These are phyloP conservation scores for Gobio occitaniae DNA, from an alignment of 2,797 vertebrate genomes.

Conservation along the genomic window DNA sequence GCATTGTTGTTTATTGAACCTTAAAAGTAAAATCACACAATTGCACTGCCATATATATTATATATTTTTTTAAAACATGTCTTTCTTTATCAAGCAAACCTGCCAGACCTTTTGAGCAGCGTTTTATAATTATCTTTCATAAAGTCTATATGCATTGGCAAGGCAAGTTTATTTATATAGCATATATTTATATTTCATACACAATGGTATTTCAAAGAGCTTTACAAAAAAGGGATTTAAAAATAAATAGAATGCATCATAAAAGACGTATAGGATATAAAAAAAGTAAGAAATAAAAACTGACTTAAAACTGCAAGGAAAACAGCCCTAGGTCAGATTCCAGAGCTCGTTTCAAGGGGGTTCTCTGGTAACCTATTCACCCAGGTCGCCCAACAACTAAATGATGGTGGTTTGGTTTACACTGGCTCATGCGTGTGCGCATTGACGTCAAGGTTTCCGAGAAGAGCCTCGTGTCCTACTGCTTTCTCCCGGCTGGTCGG, in stretches of 20 bases:
- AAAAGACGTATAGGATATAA: background rate
- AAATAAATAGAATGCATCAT: background rate
- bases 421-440: background rate
- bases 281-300: background rate
- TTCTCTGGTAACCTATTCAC: background rate
- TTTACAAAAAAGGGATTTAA: background rate
- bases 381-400: background rate
- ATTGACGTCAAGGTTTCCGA: slow-evolving; percentile 56
- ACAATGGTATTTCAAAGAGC: background rate
- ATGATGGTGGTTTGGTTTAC: slow-evolving; percentile 31
- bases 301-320: background rate
- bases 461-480: slow-evolving; percentile 33
- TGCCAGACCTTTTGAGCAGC: background rate
- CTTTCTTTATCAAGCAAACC: background rate
- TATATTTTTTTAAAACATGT: too few relatives aligned
- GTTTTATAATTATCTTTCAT: background rate
- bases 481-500: slow-evolving; percentile 11
- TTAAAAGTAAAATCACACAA: background rate
- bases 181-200: background rate
- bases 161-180: background rate
- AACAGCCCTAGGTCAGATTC: background rate
- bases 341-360: background rate
- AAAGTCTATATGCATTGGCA: background rate
- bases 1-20: background rate
- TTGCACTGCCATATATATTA: too few relatives aligned